These are phyloP conservation scores for Onychomys leucogaster DNA, from an alignment of 2,797 vertebrate genomes.

Conservation along the genomic window DNA sequence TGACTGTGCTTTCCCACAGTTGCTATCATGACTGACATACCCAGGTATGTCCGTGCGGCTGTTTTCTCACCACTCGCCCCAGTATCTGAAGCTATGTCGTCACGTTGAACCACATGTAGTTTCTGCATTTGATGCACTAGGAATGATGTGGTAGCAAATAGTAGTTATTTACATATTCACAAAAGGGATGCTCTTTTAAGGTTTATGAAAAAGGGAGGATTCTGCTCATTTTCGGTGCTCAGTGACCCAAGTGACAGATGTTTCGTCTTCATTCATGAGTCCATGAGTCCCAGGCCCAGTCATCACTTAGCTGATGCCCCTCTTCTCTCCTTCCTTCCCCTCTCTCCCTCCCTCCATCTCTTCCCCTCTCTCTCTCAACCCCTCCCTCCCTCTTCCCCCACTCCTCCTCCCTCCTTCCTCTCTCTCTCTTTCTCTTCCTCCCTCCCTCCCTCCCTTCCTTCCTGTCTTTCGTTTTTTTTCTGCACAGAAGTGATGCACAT, in stretches of 20 bases:
- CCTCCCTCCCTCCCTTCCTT: too few relatives aligned
- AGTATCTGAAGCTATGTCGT: background rate
- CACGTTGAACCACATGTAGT: background rate
- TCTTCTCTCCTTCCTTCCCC: background rate
- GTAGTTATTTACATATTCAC: background rate
- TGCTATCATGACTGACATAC: background rate
- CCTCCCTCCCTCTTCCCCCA: too few relatives aligned
- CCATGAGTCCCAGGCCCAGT: background rate
- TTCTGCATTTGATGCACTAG: background rate
- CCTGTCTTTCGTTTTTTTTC: background rate
- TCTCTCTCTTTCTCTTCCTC: fast-evolving
- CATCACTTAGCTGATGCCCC: background rate
- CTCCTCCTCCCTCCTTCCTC: too few relatives aligned
- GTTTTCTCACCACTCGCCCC: background rate
- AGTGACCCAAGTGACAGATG: background rate
- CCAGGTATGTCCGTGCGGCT: background rate
- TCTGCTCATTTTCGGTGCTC: background rate
- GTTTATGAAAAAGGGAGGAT: background rate
- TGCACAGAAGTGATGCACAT: background rate
- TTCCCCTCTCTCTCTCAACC: too few relatives aligned
- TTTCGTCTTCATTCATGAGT: background rate
- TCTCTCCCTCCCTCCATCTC: too few relatives aligned
- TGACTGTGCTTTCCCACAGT: background rate
- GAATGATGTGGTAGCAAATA: background rate
- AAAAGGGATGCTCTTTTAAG: background rate